phyloP scores from a whole-genome alignment of 2,113 vertebrate species.

The Scolopax mira region DNA sequence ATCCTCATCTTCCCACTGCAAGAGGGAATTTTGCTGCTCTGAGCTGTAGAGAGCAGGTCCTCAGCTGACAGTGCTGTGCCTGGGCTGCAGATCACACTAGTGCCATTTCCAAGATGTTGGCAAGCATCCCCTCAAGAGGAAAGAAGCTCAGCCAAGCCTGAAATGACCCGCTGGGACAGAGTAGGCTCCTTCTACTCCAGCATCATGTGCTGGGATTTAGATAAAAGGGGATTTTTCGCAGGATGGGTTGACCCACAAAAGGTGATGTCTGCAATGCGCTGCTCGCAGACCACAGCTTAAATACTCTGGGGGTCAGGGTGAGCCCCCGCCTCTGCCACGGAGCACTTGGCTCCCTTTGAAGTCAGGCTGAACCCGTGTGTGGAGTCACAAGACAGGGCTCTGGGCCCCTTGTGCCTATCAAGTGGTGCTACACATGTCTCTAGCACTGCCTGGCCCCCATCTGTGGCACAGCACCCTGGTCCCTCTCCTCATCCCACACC shows the following conservation, averaged over 20 bases:
- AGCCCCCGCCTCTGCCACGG: neutral
- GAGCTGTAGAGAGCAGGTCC: neutral
- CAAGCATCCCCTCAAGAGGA: neutral
- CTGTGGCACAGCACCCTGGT: neutral
- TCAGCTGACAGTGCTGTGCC: neutral
- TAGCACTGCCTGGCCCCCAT: neutral
- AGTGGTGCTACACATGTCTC: neutral
- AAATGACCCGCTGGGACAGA: constrained; percentile 14
- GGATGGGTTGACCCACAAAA: neutral
- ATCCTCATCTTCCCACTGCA: neutral
- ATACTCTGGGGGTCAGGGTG: accelerated
- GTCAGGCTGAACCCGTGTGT: neutral
- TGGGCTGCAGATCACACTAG: neutral
- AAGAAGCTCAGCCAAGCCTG: constrained; percentile 44
- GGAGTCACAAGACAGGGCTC: neutral
- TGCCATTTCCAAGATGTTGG: constrained; percentile 41
- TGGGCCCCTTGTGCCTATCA: accelerated
- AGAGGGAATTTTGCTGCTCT: neutral
- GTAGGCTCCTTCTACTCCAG: neutral
- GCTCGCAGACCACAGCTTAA: neutral
- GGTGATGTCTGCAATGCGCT: accelerated
- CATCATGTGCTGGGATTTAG: neutral
- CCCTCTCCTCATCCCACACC: neutral
- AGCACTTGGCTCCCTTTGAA: neutral
- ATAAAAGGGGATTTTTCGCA: neutral